These are phyloP conservation scores for Epinephelus lanceolatus DNA, from an alignment of 2,113 vertebrate species.

Conservation along the genomic window DNA sequence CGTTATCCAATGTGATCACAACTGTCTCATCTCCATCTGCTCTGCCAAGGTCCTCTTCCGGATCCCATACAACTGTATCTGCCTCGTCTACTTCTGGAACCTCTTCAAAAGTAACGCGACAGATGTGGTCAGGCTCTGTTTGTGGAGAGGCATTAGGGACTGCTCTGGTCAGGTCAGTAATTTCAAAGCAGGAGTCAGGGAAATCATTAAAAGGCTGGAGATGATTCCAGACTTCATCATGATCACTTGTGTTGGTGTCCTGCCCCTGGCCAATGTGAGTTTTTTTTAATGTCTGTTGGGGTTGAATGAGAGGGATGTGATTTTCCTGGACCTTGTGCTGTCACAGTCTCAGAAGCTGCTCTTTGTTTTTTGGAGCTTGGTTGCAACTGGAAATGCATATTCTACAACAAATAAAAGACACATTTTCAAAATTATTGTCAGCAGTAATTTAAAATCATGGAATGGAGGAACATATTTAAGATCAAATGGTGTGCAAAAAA, in stretches of 20 bases:
- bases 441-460: not conserved
- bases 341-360: not conserved
- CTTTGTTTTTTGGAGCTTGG: not conserved
- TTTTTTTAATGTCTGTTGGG: not conserved
- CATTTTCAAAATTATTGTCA: not conserved
- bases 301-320: not conserved
- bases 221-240: too few relatives aligned
- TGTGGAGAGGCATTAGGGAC: not conserved
- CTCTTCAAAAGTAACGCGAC: not conserved
- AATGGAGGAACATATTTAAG: too few relatives aligned
- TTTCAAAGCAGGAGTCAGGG: not conserved
- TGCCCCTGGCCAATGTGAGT: not conserved
- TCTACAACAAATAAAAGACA: not conserved
- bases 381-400: not conserved
- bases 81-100: not conserved
- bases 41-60: not conserved
- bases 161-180: not conserved
- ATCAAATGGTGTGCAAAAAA: too few relatives aligned
- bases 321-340: not conserved
- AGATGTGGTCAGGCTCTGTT: constrained; percentile 4
- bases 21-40: not conserved
- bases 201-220: too few relatives aligned
- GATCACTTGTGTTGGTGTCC: not conserved
- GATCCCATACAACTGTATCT: not conserved
- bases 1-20: too few relatives aligned